Conservation (phyloP, 2,797 vertebrate genomes). For the Anguilla pacifica region DNA sequence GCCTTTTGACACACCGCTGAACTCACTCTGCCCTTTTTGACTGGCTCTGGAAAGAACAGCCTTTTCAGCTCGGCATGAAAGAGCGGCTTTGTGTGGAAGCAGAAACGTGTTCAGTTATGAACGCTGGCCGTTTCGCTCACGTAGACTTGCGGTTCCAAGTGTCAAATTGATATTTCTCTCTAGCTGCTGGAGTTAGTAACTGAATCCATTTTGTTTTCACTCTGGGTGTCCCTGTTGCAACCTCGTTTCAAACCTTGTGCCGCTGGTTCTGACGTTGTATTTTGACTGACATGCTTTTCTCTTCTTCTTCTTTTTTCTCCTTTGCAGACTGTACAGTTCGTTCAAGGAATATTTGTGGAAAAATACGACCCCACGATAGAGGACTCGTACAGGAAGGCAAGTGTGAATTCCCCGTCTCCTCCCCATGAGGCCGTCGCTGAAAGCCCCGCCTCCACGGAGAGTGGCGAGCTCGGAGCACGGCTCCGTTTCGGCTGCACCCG, state of each 20-base stretch:
- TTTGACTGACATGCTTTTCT: background rate
- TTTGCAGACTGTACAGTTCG: conserved; percentile 34
- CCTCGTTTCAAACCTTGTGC: background rate
- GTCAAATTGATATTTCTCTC: background rate
- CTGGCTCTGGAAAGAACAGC: background rate
- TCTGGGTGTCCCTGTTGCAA: background rate
- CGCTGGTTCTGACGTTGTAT: background rate
- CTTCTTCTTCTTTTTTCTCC: background rate
- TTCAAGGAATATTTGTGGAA: conserved; percentile 38
- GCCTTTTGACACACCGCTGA: background rate
- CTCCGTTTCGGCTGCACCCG: background rate
- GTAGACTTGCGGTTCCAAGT: background rate
- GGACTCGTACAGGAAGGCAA: conserved; percentile 36
- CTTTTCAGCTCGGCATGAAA: too few species aligned
- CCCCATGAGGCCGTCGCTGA: background rate
- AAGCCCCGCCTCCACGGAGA: background rate
- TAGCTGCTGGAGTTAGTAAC: background rate
- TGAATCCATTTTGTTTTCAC: background rate
- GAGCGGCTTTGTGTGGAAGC: too few species aligned
- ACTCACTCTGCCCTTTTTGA: background rate
- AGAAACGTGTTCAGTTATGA: background rate
- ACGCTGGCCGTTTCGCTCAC: background rate
- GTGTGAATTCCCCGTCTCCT: background rate
- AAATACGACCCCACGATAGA: conserved; percentile 40
- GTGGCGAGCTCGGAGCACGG: background rate